Base-by-base conservation (phyloP, 1,140 invertebrate genomes). In the Drosophila nigromelanica region DNA sequence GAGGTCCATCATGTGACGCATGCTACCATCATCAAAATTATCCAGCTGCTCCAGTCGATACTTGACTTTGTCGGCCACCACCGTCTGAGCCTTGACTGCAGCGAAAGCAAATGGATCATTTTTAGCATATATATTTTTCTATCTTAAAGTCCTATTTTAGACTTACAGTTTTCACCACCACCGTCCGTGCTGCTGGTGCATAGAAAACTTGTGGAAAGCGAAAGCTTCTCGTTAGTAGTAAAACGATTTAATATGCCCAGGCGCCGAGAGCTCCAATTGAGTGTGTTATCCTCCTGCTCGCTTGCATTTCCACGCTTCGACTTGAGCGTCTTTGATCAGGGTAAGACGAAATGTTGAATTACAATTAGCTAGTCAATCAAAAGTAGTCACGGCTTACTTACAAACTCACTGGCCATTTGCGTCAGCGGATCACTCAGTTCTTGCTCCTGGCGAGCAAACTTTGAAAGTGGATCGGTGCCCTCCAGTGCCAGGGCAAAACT, bases 41-140 rank as follows among this genome's bases (percentile, higher is more conserved):
- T 99, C 98, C 48, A 99, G 92, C 92, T 99, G 98, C 92, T 99
- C 97, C 55, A 99, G 92, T 47, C 97, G 94, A 90, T 96, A 97
- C 92, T 97, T 96, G 0, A 98, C 96, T 93, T 98, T 98, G 90
- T 98, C 97, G 63, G 96, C 95, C n/a, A 97, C 94, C 73, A 94
- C 94, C 43, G 94, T 95, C 83, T 96, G 95, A 35, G 95, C 94
- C 92, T 96, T 97, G 39, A 97, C 95, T 78, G 95, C 93, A 69
- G 45, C 7, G 1, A n/a, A 76, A 45, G 14, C 1, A 10, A 4
- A 43, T 43, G 2, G 0, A 15, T 8, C 0, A 30, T 21, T 35
- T 12, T 62, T 33, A 54, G 4, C 7, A 68, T 51, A n/a, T 15
- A 30, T 0, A 51, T 7, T 95, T 95, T 12, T 8, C 21, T 10